These are phyloP conservation scores for Gorsachius goisagi DNA, from an alignment of 2,113 vertebrate species.

Conservation along the genomic window DNA sequence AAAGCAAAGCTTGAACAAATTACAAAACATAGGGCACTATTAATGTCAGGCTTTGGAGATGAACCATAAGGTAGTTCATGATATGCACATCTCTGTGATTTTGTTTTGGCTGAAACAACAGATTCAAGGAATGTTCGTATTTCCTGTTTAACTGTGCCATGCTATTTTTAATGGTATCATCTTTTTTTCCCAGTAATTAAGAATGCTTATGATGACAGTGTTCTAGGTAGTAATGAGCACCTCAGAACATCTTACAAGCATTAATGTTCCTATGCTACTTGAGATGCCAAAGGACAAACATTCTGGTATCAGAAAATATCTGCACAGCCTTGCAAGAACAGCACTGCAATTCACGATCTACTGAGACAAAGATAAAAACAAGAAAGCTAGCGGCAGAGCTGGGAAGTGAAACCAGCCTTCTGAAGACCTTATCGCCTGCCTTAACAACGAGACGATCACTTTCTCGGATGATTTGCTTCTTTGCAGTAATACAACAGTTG, in stretches of 20 bases:
- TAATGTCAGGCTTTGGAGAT: neutral
- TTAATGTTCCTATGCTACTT: neutral
- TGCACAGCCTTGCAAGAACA: neutral
- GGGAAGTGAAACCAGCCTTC: neutral
- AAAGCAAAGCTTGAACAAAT: neutral
- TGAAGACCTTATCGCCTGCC: neutral
- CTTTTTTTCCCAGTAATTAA: neutral
- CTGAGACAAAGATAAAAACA: neutral
- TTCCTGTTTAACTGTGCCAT: neutral
- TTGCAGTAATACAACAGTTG: neutral
- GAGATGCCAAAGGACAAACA: neutral
- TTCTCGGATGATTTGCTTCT: neutral
- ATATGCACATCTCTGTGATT: neutral
- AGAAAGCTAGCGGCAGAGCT: neutral
- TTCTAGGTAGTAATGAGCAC: rapidly evolving
- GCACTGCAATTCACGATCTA: neutral
- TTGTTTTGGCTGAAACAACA: neutral
- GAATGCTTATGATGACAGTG: neutral
- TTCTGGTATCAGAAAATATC: neutral
- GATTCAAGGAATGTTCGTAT: neutral
- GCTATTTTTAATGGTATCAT: neutral
- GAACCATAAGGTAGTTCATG: neutral
- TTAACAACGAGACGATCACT: neutral
- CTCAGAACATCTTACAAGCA: neutral
- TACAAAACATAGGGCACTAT: neutral